phyloP scores from a whole-genome alignment of 2,797 vertebrate species.

The Protosalanx chinensis region DNA sequence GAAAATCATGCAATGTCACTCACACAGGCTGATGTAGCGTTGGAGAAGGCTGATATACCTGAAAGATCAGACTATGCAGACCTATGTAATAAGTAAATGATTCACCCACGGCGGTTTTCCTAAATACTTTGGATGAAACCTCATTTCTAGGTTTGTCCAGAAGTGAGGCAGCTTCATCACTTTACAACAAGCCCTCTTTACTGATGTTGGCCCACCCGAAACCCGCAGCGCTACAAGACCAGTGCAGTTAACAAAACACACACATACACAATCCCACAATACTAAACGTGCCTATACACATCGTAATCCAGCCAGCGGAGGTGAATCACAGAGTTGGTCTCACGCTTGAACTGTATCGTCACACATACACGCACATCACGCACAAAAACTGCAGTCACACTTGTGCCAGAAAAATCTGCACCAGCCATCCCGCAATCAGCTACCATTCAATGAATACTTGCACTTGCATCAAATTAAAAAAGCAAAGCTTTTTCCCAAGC shows the following conservation, averaged over 20 bases:
- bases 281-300: slow-evolving; percentile 51
- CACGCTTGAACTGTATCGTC: slow-evolving; percentile 49
- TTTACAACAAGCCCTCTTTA: too few species aligned
- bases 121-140: too few species aligned
- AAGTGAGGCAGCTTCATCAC: too few species aligned
- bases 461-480: not conserved
- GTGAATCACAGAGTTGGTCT: slow-evolving; percentile 22
- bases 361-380: slow-evolving; percentile 5
- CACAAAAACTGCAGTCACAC: slow-evolving; percentile 52
- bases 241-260: not conserved
- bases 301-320: slow-evolving; percentile 28
- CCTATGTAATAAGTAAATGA: too few species aligned
- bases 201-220: not conserved
- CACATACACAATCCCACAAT: not conserved
- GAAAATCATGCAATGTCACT: too few species aligned
- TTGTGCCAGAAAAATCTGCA: slow-evolving; percentile 48
- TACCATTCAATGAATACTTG: slow-evolving; percentile 9
- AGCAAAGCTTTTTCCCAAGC: not conserved
- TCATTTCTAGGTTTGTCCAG: too few species aligned
- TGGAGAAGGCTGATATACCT: too few species aligned
- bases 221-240: not conserved
- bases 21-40: too few species aligned
- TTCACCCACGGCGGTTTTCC: too few species aligned
- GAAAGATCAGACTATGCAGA: too few species aligned
- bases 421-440: slow-evolving; percentile 41